Conservation (phyloP, 23 tunicate species). For the Diplosoma virens region DNA sequence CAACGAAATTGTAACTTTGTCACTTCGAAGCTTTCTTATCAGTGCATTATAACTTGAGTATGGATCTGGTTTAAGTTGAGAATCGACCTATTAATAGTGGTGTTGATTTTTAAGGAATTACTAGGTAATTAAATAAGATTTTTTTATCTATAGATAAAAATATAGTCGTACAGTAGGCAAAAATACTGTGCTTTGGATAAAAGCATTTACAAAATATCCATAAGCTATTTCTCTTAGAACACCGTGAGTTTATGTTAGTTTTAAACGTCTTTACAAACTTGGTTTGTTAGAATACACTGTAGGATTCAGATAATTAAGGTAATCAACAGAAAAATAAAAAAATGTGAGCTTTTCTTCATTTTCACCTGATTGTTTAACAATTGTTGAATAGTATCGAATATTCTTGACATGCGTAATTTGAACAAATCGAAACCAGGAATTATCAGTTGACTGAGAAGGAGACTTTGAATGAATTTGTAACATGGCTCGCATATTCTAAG, state of each 20-base stretch:
- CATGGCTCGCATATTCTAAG: constrained; percentile 61
- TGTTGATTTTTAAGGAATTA: neutral
- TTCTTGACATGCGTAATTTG: constrained; percentile 50
- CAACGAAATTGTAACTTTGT: constrained; percentile 6
- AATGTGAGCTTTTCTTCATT: neutral
- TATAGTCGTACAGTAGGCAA: too few species aligned
- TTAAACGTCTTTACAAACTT: too few species aligned
- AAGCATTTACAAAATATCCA: too few species aligned
- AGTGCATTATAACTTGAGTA: constrained; percentile 41
- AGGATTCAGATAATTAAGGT: too few species aligned
- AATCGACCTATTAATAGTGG: neutral
- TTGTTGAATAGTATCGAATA: constrained; percentile 43
- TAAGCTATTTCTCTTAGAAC: too few species aligned
- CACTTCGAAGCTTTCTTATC: constrained; percentile 9
- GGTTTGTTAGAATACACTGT: too few species aligned
- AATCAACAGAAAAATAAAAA: neutral
- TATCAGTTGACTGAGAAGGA: constrained; percentile 64
- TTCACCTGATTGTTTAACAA: neutral
- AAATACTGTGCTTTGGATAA: too few species aligned
- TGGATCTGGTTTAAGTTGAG: neutral
- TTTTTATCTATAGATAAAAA: too few species aligned
- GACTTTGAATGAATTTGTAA: constrained; percentile 45
- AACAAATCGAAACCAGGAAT: constrained; percentile 69
- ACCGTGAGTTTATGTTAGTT: too few species aligned
- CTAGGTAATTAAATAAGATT: too few species aligned